Percentiles rank a stretch among this genome's conserved stretches.
Evolutionary conservation across 2,113 vertebrate species (phyloP).

Genomic region (Ranitomeya imitator): DNA sequence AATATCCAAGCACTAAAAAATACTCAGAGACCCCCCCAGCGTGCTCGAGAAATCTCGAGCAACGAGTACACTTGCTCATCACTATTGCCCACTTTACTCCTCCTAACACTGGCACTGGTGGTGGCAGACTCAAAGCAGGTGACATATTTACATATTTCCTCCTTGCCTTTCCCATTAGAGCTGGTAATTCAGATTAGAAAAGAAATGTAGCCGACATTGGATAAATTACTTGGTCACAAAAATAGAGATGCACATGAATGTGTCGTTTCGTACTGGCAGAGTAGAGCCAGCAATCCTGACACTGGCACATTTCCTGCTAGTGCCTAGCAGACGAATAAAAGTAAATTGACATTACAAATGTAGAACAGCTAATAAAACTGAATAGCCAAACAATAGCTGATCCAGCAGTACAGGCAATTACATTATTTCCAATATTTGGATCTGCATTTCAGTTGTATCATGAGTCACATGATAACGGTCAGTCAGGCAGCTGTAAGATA

Average conservation of each 20-base stretch:
- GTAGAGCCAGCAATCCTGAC: not conserved
- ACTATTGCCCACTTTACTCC: no score
- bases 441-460: not conserved
- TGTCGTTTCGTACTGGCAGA: not conserved
- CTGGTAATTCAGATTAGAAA: not conserved
- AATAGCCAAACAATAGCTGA: not conserved
- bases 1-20: no score
- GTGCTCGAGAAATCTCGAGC: no score
- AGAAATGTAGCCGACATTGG: not conserved
- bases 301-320: not conserved
- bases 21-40: no score
- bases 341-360: not conserved
- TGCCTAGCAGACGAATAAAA: not conserved
- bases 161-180: not conserved
- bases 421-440: not conserved
- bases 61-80: no score
- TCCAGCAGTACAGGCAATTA: not conserved
- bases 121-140: not conserved
- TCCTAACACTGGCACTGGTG: no score
- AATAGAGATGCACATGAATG: not conserved
- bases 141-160: not conserved
- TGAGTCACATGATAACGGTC: not conserved
- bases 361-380: not conserved
- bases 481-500: not conserved
- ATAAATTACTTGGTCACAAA: not conserved